These are phyloP conservation scores for Drosophila maculinotata DNA, from an alignment of 2,888 invertebrate species.

Conservation along the genomic window DNA sequence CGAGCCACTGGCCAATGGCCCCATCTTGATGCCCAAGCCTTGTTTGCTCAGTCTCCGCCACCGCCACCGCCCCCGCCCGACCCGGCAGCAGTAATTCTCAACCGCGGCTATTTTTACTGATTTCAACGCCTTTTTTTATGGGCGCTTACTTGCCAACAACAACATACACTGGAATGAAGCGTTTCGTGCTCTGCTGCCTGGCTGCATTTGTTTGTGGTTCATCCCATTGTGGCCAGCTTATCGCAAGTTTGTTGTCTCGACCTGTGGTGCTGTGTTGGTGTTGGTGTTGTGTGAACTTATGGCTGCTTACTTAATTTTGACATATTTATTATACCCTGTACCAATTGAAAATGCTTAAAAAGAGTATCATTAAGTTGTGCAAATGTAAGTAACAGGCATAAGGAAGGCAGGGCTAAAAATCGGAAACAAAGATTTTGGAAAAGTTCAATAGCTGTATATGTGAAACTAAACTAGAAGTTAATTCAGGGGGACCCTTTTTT, in stretches of 20 bases:
- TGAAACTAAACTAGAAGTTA: no score
- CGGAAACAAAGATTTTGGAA: no score
- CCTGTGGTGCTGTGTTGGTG: slow-evolving; percentile 24
- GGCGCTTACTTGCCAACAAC: slow-evolving; percentile 37
- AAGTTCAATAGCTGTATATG: no score
- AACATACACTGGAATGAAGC: slow-evolving; percentile 15
- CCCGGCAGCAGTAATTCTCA: slow-evolving; percentile 27
- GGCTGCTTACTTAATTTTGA: slow-evolving; percentile 77
- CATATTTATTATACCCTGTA: slow-evolving; percentile 81
- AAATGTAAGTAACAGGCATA: no score
- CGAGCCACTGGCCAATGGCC: slow-evolving; percentile 31
- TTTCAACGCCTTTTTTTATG: slow-evolving; percentile 75
- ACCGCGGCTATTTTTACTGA: slow-evolving; percentile 59
- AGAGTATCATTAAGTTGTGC: no score
- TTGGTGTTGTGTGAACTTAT: slow-evolving; percentile 55
- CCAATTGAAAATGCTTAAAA: no score
- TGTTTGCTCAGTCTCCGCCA: slow-evolving; percentile 36
- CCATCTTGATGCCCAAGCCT: slow-evolving; percentile 45
- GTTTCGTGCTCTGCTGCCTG: slow-evolving; percentile 28
- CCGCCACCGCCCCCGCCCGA: background rate
- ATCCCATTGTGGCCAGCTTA: slow-evolving; percentile 45
- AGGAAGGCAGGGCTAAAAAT: no score
- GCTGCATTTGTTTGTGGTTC: slow-evolving; percentile 20
- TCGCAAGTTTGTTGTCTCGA: slow-evolving; percentile 55
- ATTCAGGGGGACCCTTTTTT: no score